These are phyloP conservation scores for Cyclargus thomasi DNA, from an alignment of 1,140 invertebrate genomes.

Conservation along the genomic window DNA sequence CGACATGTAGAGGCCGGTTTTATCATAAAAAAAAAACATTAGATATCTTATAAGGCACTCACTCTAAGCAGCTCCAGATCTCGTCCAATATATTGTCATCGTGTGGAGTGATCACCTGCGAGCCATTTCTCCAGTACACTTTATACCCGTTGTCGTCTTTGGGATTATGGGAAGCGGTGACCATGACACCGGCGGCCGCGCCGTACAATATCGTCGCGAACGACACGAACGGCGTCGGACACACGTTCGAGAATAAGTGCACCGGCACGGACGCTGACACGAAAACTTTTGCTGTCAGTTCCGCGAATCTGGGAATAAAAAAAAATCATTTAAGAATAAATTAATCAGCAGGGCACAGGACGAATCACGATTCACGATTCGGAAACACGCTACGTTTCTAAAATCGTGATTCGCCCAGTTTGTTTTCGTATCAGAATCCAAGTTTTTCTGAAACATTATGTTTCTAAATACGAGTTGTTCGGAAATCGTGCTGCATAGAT, in stretches of 20 bases:
- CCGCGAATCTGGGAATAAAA: constrained; percentile 85
- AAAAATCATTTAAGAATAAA: no score
- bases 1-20: no score
- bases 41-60: constrained; percentile 26
- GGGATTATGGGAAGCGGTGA: constrained; percentile 99
- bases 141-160: constrained; percentile 99
- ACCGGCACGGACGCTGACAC: constrained; percentile 86
- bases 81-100: constrained; percentile 90
- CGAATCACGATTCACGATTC: no score
- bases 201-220: constrained; percentile 84
- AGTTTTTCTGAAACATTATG: no score
- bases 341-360: no score
- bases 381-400: no score
- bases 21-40: no score
- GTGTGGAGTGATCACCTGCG: constrained; percentile 96
- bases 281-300: constrained; percentile 91
- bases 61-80: constrained; percentile 86
- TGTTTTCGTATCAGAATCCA: no score
- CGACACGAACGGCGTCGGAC: constrained; percentile 95
- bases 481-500: no score
- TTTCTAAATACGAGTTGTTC: no score
- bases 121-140: constrained; percentile 96
- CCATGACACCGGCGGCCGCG: constrained; percentile 91
- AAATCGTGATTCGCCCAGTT: no score
- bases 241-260: constrained; percentile 87